These are phyloP conservation scores for Eilema caniola DNA, from an alignment of 2,888 invertebrate species.

Conservation along the genomic window DNA sequence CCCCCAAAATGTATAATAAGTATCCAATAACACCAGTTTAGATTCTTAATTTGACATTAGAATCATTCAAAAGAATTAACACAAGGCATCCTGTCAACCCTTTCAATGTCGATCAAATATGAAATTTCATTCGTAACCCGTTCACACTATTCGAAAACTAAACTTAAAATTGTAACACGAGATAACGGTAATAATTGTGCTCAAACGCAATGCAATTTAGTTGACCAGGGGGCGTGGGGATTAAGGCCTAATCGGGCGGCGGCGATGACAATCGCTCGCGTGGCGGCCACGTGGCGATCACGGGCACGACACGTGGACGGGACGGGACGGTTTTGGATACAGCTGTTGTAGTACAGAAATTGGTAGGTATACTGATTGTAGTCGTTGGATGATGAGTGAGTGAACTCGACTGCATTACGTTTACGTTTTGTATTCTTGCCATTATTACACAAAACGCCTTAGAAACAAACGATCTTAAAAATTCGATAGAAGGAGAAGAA, in stretches of 20 bases:
- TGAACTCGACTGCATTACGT: neutral
- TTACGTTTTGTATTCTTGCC: neutral
- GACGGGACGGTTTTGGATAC: constrained; percentile 40
- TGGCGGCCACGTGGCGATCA: constrained; percentile 62
- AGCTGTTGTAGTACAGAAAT: constrained; percentile 36
- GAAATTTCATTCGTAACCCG: constrained; percentile 55
- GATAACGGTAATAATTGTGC: constrained; percentile 77
- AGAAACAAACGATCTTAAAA: too few species aligned
- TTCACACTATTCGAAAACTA: constrained; percentile 61
- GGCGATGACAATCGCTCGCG: constrained; percentile 81
- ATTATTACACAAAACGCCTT: too few species aligned
- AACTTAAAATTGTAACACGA: constrained; percentile 76
- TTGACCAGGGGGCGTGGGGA: constrained; percentile 76
- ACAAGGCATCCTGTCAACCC: constrained; percentile 20
- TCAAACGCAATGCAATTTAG: constrained; percentile 72
- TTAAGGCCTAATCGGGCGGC: constrained; percentile 80
- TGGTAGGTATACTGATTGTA: constrained; percentile 17
- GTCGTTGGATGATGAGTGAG: neutral
- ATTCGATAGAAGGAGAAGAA: too few species aligned
- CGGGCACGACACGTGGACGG: constrained; percentile 62
- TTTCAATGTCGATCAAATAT: constrained; percentile 21
- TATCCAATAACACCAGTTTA: neutral
- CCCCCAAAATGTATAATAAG: neutral
- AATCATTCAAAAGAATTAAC: constrained; percentile 25
- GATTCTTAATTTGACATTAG: neutral